These are phyloP conservation scores for Aphelenchoides fujianensis DNA, from an alignment of 1,140 invertebrate genomes.

Conservation along the genomic window DNA sequence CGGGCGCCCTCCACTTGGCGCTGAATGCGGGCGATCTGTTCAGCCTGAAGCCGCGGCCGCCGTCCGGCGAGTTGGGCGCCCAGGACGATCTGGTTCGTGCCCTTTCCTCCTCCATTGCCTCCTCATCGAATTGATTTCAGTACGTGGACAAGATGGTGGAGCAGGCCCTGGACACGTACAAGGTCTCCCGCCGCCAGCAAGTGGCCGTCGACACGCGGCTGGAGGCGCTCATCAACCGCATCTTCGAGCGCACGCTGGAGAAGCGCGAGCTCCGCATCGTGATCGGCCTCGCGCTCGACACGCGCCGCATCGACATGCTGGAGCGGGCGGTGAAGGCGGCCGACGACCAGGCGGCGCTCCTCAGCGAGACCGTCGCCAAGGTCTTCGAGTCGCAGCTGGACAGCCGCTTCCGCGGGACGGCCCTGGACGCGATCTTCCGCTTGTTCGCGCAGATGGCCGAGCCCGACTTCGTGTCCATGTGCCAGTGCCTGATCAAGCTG, in stretches of 20 bases:
- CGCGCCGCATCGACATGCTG: slow-evolving; percentile 57
- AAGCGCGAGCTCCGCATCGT: slow-evolving; percentile 49
- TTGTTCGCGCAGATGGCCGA: slow-evolving; percentile 44
- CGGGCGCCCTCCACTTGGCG: slow-evolving; percentile 45
- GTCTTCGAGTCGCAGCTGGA: slow-evolving; percentile 54
- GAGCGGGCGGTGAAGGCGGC: slow-evolving; percentile 45
- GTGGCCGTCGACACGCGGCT: slow-evolving; percentile 76
- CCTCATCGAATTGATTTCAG: too few species aligned
- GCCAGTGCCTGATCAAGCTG: slow-evolving; percentile 56
- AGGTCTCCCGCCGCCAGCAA: slow-evolving; percentile 31
- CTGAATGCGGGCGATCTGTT: slow-evolving; percentile 50
- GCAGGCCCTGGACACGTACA: slow-evolving; percentile 66
- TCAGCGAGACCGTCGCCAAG: slow-evolving; percentile 53
- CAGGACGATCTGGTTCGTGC: slow-evolving; percentile 64
- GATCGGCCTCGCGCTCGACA: slow-evolving; percentile 55
- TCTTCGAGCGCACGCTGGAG: slow-evolving; percentile 76
- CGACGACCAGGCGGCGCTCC: slow-evolving; percentile 44
- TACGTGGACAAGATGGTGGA: slow-evolving; percentile 71
- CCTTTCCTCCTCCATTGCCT: slow-evolving; percentile 84
- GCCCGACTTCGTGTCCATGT: slow-evolving; percentile 54
- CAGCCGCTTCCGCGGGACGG: slow-evolving; percentile 40
- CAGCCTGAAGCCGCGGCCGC: slow-evolving; percentile 82
- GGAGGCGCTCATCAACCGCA: slow-evolving; percentile 88
- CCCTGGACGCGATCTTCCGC: slow-evolving; percentile 43
- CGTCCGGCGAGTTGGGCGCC: slow-evolving; percentile 78